Base-by-base conservation (phyloP, 2,888 invertebrate species). In the Silvanus unidentatus region DNA sequence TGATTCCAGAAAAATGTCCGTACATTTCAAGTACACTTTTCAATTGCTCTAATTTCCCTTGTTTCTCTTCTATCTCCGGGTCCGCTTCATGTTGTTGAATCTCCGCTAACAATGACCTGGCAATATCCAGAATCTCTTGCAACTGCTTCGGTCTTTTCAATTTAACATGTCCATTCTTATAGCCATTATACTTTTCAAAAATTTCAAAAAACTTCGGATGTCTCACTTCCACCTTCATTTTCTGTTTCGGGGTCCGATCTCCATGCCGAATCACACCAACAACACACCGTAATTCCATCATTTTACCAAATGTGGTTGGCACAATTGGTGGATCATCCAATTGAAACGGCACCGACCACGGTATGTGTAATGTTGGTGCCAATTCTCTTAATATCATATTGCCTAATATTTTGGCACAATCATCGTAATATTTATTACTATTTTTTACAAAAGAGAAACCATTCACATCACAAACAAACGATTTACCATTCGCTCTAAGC, bases 381-480 rank as follows among this genome's bases (percentile, higher is more conserved):
- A 99, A 73, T 66, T 96, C 91, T 44, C 97, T 75, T 45, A 99
- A 74, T 49, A 99, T 95, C 93, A 97, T 97, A 68, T 99, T 98
- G 11, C 96, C 96, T 55, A 96, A 76, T 49, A 99, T 98, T 75
- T 97, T 95, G 14, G 98, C 97, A 72, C 97, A 98, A 67, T 99
- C 99, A 72, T 99, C 99, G 69, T 99, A 99, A 75, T 99, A 99
- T 68, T 99, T 99, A 71, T 93, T 93, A 0, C 98, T 98, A 70
- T 97, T 99, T 72, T 99, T 99, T 16, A 99, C 99, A 73, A 99
- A 99, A 66, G 97, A 98, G 73, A 99, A 99, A 0, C 99, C 99
- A 73, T 99, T 99, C 2, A 99, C 99, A 76, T 99, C 99, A 74
- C 99, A 99, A 0, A 99, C 99, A 71, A 92, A 99, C 0, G 98